Evolutionary conservation across 2,113 vertebrate genomes (phyloP).

Genomic region (Hydropotes inermis): DNA sequence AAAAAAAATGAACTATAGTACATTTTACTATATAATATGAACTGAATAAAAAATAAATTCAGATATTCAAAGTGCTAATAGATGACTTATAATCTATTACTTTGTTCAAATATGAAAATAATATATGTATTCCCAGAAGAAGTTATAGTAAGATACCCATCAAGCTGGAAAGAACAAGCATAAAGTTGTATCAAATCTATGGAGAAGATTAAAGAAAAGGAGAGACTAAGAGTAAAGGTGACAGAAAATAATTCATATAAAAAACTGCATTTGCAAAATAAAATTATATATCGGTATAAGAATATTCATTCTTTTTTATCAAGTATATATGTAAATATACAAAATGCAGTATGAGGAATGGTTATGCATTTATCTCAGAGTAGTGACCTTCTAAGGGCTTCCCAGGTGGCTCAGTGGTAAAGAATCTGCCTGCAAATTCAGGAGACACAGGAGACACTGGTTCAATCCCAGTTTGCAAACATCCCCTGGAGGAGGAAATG

Average conservation of each 20-base stretch:
- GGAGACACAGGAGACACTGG: neutral
- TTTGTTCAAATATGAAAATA: neutral
- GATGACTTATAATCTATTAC: neutral
- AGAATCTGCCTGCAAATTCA: neutral
- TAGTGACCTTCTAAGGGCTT: neutral
- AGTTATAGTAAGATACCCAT: neutral
- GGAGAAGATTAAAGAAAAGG: neutral
- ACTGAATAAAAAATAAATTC: neutral
- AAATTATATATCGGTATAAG: neutral
- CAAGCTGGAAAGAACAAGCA: neutral
- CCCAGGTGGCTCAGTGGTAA: neutral
- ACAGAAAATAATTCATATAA: neutral
- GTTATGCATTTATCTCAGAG: neutral
- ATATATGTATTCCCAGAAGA: neutral
- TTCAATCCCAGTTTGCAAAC: neutral
- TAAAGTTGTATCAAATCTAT: neutral
- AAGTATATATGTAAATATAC: neutral
- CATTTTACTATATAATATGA: neutral
- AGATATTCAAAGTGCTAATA: neutral
- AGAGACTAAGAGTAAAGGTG: neutral
- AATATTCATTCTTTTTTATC: neutral
- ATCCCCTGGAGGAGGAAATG: too few relatives aligned
- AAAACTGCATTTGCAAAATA: neutral
- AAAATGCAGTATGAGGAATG: neutral
- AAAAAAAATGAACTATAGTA: neutral